Conservation (phyloP, 2,888 invertebrate genomes). For the Helleia helle region DNA sequence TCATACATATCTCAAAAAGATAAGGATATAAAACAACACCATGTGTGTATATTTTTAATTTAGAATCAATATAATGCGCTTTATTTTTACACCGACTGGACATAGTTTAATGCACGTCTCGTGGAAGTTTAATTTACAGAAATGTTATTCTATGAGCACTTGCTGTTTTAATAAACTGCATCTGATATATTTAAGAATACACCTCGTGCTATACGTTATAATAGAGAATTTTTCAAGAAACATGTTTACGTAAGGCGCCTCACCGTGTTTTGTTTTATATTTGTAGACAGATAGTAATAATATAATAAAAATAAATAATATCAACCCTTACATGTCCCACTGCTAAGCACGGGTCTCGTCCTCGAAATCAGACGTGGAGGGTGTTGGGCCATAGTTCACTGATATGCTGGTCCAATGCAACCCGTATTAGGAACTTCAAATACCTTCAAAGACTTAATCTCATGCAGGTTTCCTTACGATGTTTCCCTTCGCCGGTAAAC, state of each 20-base stretch:
- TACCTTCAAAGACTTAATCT: no score
- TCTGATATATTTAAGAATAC: constrained; percentile 13
- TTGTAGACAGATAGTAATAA: background rate
- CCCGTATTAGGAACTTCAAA: no score
- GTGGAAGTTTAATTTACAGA: constrained; percentile 43
- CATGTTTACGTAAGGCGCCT: background rate
- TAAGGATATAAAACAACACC: background rate
- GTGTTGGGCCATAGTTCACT: no score
- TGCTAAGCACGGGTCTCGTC: no score
- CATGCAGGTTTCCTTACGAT: no score
- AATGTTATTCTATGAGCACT: constrained; percentile 37
- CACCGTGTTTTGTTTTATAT: background rate
- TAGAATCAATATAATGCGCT: no score
- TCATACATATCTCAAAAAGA: background rate
- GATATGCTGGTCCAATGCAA: no score
- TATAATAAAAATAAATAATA: no score
- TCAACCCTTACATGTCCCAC: no score
- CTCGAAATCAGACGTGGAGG: no score
- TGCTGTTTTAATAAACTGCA: constrained; percentile 34
- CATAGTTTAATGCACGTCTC: constrained; percentile 30
- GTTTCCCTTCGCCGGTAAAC: no score
- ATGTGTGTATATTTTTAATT: background rate
- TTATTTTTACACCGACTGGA: constrained; percentile 32
- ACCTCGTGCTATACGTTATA: background rate
- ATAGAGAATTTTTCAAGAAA: no score